Conservation (phyloP, 2,113 vertebrate genomes). For the Bothrops jararaca region DNA sequence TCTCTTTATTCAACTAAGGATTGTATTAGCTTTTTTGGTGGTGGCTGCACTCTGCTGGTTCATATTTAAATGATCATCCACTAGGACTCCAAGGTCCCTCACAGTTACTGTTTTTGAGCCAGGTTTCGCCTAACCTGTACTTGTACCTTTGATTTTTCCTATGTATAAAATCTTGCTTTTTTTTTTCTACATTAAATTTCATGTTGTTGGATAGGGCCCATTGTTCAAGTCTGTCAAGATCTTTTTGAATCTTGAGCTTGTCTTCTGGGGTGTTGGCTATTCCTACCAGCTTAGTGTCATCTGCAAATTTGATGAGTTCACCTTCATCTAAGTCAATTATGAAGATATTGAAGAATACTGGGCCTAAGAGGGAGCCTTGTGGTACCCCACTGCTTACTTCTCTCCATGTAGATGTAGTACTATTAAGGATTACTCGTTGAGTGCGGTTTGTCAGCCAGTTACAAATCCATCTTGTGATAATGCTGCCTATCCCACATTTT, state of each 20-base stretch:
- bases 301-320: not conserved
- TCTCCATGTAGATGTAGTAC: not conserved
- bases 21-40: not conserved
- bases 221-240: not conserved
- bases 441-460: not conserved
- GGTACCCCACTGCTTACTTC: not conserved
- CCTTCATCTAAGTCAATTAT: not conserved
- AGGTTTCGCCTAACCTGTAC: not conserved
- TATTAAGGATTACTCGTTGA: not conserved
- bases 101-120: not conserved
- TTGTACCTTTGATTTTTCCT: not conserved
- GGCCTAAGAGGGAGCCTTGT: not conserved
- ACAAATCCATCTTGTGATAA: not conserved
- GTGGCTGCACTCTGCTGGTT: not conserved
- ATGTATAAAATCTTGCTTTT: not conserved
- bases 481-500: not conserved
- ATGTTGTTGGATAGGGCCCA: not conserved
- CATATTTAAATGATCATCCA: not conserved
- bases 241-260: not conserved
- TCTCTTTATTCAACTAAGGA: not conserved
- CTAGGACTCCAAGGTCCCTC: not conserved
- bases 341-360: not conserved
- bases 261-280: not conserved
- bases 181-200: too few species aligned
- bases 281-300: not conserved